Percentiles rank a stretch among this genome's conserved stretches.
These are phyloP conservation scores for Zenarchopterus dispar DNA, from an alignment of 2,797 vertebrate genomes.

Conservation along the genomic window DNA sequence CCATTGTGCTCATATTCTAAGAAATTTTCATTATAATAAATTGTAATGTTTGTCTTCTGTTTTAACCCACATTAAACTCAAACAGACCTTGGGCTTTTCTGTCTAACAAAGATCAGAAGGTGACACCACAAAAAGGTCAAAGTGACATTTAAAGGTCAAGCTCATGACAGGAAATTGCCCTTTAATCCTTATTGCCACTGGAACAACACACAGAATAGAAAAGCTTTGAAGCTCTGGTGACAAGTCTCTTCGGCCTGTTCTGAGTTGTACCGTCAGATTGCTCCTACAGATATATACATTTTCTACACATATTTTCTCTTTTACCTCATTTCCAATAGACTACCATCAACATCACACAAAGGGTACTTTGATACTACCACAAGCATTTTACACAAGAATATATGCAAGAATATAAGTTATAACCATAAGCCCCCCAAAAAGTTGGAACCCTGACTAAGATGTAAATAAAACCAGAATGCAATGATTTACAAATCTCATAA, in stretches of 20 bases:
- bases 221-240: conserved; percentile 53
- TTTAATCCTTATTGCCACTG: conserved; percentile 65
- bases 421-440: too few relatives aligned
- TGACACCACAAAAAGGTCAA: conserved; percentile 62
- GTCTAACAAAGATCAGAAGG: conserved; percentile 58
- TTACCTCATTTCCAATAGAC: too few relatives aligned
- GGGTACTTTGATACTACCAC: too few relatives aligned
- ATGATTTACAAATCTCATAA: too few relatives aligned
- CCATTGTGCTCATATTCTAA: too few relatives aligned
- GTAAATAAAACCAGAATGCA: too few relatives aligned
- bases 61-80: conserved; percentile 1
- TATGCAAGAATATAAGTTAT: too few relatives aligned
- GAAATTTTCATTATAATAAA: not conserved
- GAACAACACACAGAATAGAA: conserved; percentile 28
- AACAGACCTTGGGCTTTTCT: conserved; percentile 24
- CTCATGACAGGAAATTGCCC: conserved; percentile 48
- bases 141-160: conserved; percentile 69
- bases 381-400: too few relatives aligned
- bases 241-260: conserved; percentile 26
- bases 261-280: not conserved
- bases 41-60: conserved; percentile 1
- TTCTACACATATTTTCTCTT: not conserved
- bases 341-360: too few relatives aligned
- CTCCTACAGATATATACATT: not conserved
- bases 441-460: too few relatives aligned